Conservation (phyloP, 2,797 vertebrate genomes). For the Hybognathus amarus region DNA sequence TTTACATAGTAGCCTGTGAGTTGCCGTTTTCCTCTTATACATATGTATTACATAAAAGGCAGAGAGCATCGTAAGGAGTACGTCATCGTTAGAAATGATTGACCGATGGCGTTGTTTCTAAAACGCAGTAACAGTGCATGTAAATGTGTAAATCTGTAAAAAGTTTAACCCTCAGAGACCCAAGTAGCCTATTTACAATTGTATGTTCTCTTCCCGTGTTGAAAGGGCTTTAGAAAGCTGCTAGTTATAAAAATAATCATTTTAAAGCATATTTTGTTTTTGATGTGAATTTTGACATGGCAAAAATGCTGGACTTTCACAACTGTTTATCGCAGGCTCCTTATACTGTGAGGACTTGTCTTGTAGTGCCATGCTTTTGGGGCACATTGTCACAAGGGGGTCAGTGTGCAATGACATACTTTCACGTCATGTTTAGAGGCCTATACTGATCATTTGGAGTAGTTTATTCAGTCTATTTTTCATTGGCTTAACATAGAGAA, state of each 20-base stretch:
- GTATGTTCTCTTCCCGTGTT: background rate
- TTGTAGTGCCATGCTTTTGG: background rate
- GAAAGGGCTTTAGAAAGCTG: background rate
- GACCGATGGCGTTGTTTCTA: background rate
- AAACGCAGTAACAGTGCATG: background rate
- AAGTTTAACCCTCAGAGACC: background rate
- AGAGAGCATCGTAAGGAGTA: slow-evolving; percentile 8
- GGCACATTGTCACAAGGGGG: slow-evolving; percentile 1
- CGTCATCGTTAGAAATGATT: slow-evolving; percentile 20
- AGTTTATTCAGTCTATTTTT: background rate
- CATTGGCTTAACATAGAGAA: background rate
- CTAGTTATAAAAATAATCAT: no score
- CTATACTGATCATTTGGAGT: background rate
- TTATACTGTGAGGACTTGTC: background rate
- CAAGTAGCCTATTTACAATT: background rate
- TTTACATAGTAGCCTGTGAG: background rate
- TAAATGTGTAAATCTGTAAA: background rate
- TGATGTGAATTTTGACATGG: background rate
- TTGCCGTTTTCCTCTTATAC: slow-evolving; percentile 17
- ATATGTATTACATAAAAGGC: slow-evolving; percentile 30
- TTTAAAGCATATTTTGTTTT: background rate
- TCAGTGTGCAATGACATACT: background rate
- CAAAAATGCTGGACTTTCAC: background rate
- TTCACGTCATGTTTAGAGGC: background rate
- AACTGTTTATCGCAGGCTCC: background rate